Evolutionary conservation across 2,888 invertebrate species (phyloP), one percentile per base, ranked within the genome.

Genomic region (Athripsodes cinereus): DNA sequence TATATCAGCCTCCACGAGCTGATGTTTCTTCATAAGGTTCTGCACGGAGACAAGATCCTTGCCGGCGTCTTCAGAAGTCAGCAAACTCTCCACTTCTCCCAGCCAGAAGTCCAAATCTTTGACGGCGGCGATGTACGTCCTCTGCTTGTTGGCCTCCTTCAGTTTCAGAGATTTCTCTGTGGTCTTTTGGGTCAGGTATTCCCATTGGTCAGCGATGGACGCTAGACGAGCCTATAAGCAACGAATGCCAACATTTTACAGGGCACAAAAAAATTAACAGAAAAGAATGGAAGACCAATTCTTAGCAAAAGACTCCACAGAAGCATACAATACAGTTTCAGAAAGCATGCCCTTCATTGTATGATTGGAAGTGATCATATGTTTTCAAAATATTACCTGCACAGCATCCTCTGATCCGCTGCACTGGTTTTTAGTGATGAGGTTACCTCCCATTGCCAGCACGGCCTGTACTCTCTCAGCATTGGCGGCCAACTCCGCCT

Each of bases 91-190:
- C 62, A 97, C 96, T 83, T 99, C 98, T 67, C 98, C 98, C 57
- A 99, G 86, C 99, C 99, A 99, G 80, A 99, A 99, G 79, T 99
- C 99, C 65, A 99, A 85, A 78, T 99, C 99, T 76, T 99, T 99
- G 63, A 99, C 97, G 35, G 96, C 98, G 59, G 99, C 99, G 75
- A 99, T 98, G 81, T 98, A 99, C 0, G 96, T 96, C 65, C 98
- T 87, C 73, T 99, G 99, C 71, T 97, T 95, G 77, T 98, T 99
- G 53, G 99, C 99, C 74, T 99, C 99, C 75, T 99, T 98, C 68
- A 99, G 80, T 72, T 97, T 96, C 69, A 97, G 83, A 1, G 96
- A 96, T 76, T 99, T 99, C 76, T 99, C 99, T 0, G 94, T 93
- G 0, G 97, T 96, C 78, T 98, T 98, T 71, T 94, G 93, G 0